These are phyloP conservation scores for Colostygia pectinataria DNA, from an alignment of 2,888 invertebrate species.

Conservation along the genomic window DNA sequence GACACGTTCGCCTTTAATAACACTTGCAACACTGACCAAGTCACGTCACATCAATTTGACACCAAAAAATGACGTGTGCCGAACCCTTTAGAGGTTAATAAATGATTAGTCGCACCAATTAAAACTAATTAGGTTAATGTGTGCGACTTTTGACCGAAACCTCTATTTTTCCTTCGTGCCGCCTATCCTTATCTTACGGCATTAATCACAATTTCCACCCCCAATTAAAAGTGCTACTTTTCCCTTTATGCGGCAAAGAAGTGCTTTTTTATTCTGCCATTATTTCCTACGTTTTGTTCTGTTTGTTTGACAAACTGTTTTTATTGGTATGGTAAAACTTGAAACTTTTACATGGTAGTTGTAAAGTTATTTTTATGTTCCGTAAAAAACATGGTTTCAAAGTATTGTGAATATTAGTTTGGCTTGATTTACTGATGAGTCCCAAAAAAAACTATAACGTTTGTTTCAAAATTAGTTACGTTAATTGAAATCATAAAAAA, in stretches of 20 bases:
- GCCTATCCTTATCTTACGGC: constrained; percentile 71
- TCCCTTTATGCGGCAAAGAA: constrained; percentile 41
- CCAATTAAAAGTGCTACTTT: constrained; percentile 74
- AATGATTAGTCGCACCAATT: constrained; percentile 79
- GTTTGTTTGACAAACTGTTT: constrained; percentile 65
- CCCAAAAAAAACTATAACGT: no score
- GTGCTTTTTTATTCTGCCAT: constrained; percentile 61
- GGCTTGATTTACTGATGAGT: no score
- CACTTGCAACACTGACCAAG: background rate
- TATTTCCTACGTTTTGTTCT: constrained; percentile 64
- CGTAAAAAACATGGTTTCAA: constrained; percentile 24
- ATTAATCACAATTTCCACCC: constrained; percentile 82
- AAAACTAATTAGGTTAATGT: constrained; percentile 82
- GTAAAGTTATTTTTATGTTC: constrained; percentile 42
- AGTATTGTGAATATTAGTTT: no score
- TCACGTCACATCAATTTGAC: constrained; percentile 17
- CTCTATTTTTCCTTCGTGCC: constrained; percentile 65
- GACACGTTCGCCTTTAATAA: no score
- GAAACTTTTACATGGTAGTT: constrained; percentile 49
- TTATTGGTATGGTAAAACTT: constrained; percentile 60
- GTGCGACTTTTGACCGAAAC: constrained; percentile 69
- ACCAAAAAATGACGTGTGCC: constrained; percentile 3
- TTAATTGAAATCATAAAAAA: no score
- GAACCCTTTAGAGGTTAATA: constrained; percentile 60
- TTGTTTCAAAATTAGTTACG: no score